Evolutionary conservation across 1,140 invertebrate species (phyloP).

Genomic region (Globodera ellingtonae): DNA sequence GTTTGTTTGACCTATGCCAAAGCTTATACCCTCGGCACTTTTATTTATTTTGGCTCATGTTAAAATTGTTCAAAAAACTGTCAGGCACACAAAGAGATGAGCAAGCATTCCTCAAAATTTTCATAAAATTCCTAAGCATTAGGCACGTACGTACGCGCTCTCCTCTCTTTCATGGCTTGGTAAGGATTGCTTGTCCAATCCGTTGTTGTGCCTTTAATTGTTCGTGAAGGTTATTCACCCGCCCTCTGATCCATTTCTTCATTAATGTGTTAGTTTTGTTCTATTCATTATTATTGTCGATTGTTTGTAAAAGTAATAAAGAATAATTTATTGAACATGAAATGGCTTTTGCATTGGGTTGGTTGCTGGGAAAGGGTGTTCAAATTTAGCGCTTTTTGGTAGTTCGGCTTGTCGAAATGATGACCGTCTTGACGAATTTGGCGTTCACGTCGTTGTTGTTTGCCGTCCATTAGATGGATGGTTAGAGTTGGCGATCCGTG

Average conservation of each 20-base stretch:
- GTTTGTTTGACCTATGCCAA: neutral
- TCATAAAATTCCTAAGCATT: too few species aligned
- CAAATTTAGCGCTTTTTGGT: slow-evolving; percentile 6
- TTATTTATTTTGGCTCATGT: neutral
- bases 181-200: neutral
- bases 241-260: neutral
- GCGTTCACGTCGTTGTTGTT: neutral
- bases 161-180: neutral
- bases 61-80: neutral
- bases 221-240: neutral
- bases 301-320: slow-evolving; percentile 9
- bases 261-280: neutral
- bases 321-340: slow-evolving; percentile 13
- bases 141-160: too few species aligned
- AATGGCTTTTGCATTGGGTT: neutral
- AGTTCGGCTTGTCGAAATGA: neutral
- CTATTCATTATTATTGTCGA: neutral
- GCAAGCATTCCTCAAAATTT: too few species aligned
- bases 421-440: neutral
- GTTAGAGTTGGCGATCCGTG: neutral
- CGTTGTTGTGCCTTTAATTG: slow-evolving; percentile 3
- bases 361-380: neutral
- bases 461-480: neutral
- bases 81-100: neutral
- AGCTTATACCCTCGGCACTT: neutral